Percentiles rank a stretch among this genome's conserved stretches.
phyloP scores from a whole-genome alignment of 2,797 vertebrate species.

The Falco berigora region DNA sequence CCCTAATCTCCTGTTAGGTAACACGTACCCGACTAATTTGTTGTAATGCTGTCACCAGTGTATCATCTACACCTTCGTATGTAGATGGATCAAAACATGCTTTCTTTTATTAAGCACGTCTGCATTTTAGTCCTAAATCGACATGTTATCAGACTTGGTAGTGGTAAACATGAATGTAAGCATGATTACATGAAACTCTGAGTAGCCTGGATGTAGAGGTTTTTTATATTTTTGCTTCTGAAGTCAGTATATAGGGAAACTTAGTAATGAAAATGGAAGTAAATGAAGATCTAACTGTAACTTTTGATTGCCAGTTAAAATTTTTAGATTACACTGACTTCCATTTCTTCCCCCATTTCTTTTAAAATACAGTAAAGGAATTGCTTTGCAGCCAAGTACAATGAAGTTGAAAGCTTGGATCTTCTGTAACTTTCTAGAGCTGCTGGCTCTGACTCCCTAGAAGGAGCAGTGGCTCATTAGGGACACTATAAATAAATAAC shows the following conservation, averaged over 20 bases:
- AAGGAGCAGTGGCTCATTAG: neutral
- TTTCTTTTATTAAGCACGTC: neutral
- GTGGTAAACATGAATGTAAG: neutral
- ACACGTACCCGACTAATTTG: rapidly evolving
- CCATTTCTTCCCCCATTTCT: neutral
- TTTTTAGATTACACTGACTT: neutral
- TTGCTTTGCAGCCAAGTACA: neutral
- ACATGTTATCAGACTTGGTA: neutral
- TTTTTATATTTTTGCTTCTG: neutral
- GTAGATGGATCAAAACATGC: neutral
- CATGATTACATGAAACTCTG: neutral
- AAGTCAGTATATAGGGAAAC: neutral
- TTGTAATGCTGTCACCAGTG: neutral
- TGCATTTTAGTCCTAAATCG: neutral
- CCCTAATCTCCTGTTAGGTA: neutral
- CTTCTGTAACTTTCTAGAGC: neutral
- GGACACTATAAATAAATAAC: constrained; percentile 7
- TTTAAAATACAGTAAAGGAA: neutral
- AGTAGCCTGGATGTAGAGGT: neutral
- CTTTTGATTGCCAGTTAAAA: neutral
- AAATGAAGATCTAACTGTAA: neutral
- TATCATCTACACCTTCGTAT: neutral
- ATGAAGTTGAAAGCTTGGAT: neutral
- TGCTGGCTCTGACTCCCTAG: neutral
- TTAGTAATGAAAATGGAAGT: neutral